phyloP scores from a whole-genome alignment of 2,888 invertebrate genomes.

The Pyralis farinalis region DNA sequence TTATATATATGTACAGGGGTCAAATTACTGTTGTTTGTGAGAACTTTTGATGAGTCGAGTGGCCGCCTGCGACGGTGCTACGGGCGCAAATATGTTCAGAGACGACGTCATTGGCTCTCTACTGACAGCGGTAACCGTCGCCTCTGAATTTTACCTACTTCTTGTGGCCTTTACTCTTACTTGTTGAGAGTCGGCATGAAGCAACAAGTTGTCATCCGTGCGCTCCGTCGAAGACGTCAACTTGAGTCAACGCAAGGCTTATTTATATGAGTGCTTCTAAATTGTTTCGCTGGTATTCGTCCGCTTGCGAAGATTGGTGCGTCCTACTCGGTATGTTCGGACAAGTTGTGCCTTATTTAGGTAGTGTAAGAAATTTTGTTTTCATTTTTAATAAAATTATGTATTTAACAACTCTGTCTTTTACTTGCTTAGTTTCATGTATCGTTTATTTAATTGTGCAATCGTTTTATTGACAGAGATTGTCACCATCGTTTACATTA shows the following conservation, averaged over 20 bases:
- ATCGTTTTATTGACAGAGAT: no score
- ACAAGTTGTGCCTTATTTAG: slow-evolving; percentile 78
- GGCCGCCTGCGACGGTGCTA: no score
- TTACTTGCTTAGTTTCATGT: slow-evolving; percentile 28
- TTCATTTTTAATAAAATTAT: slow-evolving; percentile 77
- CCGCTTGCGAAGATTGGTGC: slow-evolving; percentile 13
- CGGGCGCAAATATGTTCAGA: no score
- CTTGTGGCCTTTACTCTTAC: no score
- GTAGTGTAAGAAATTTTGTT: slow-evolving; percentile 76
- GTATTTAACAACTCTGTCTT: slow-evolving; percentile 55
- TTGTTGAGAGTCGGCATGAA: no score
- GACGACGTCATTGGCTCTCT: no score
- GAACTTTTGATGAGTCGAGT: background rate
- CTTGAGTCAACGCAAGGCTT: background rate
- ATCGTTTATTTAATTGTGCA: no score
- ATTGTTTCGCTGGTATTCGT: slow-evolving; percentile 19
- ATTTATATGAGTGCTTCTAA: background rate
- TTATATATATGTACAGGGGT: slow-evolving; percentile 37
- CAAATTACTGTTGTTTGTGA: slow-evolving; percentile 10
- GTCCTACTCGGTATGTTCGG: slow-evolving; percentile 40
- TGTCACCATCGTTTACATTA: no score
- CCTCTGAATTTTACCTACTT: no score
- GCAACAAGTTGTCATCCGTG: no score
- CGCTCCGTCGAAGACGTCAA: no score
- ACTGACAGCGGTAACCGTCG: no score